Evolutionary conservation across 2,888 invertebrate species (phyloP).

Genomic region (Volucella bombylans): DNA sequence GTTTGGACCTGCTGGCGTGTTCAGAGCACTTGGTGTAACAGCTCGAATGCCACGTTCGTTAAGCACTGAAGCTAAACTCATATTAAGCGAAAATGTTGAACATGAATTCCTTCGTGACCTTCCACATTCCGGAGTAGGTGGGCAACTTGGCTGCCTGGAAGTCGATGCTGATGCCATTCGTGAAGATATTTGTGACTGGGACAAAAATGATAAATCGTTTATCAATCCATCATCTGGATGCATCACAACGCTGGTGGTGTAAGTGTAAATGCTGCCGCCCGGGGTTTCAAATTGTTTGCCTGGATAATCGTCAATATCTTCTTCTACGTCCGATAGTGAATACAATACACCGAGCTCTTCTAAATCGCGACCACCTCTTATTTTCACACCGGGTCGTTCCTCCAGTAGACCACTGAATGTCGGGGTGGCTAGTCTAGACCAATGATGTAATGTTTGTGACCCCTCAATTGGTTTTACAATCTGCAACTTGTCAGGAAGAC

Average conservation of each 20-base stretch:
- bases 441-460: constrained; percentile 95
- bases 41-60: constrained; percentile 90
- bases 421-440: constrained; percentile 97
- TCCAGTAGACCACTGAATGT: constrained; percentile 95
- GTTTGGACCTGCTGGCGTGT: constrained; percentile 86
- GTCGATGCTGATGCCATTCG: constrained; percentile 87
- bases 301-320: constrained; percentile 87
- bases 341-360: constrained; percentile 88
- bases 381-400: constrained; percentile 94
- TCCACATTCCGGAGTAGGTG: constrained; percentile 83
- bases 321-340: constrained; percentile 87
- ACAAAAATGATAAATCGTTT: constrained; percentile 84
- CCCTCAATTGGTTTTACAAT: constrained; percentile 97
- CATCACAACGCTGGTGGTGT: constrained; percentile 93
- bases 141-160: constrained; percentile 83
- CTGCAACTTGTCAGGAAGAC: constrained; percentile 93
- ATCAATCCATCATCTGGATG: constrained; percentile 93
- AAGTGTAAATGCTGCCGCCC: constrained; percentile 91
- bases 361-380: constrained; percentile 89
- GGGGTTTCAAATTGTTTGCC: constrained; percentile 90
- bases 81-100: constrained; percentile 88
- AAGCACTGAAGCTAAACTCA: constrained; percentile 89
- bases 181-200: constrained; percentile 87
- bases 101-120: constrained; percentile 91
- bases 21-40: constrained; percentile 87